A percentile compares a stretch with the other conserved stretches of the same genome.
Conservation (phyloP, 1,140 invertebrate species). For the Forficula auricularia region DNA sequence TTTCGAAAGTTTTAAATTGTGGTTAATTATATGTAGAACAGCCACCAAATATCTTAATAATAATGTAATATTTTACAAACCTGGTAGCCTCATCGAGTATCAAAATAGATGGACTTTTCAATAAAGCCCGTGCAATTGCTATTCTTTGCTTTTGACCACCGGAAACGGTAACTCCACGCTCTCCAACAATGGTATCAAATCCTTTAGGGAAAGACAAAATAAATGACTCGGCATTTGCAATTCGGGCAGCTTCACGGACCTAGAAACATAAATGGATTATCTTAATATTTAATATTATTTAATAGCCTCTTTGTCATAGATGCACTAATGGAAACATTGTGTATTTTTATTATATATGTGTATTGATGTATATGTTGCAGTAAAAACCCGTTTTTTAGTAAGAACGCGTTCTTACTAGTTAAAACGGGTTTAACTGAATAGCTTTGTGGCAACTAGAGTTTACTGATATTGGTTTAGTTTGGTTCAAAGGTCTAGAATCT, state of each 20-base stretch:
- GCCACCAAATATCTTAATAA: too few relatives aligned
- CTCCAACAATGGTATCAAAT: constrained; percentile 76
- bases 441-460: too few relatives aligned
- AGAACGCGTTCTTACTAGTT: too few relatives aligned
- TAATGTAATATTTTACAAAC: constrained; percentile 23
- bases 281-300: constrained; percentile 7
- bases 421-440: too few relatives aligned
- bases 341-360: too few relatives aligned
- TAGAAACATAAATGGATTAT: too few relatives aligned
- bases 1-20: neutral
- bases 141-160: constrained; percentile 84
- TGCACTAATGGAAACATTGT: constrained; percentile 5
- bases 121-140: constrained; percentile 70
- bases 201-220: constrained; percentile 65
- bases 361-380: too few relatives aligned
- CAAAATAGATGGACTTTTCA: constrained; percentile 72
- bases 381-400: too few relatives aligned
- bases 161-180: constrained; percentile 72
- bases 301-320: neutral
- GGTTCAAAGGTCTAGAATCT: too few relatives aligned
- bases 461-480: too few relatives aligned
- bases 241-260: constrained; percentile 57
- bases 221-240: constrained; percentile 84
- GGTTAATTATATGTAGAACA: too few relatives aligned
- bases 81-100: constrained; percentile 84